Percentiles rank a stretch among this genome's conserved stretches.
phyloP scores from a whole-genome alignment of 2,888 invertebrate species.

The Scelioninae gen. 1 region DNA sequence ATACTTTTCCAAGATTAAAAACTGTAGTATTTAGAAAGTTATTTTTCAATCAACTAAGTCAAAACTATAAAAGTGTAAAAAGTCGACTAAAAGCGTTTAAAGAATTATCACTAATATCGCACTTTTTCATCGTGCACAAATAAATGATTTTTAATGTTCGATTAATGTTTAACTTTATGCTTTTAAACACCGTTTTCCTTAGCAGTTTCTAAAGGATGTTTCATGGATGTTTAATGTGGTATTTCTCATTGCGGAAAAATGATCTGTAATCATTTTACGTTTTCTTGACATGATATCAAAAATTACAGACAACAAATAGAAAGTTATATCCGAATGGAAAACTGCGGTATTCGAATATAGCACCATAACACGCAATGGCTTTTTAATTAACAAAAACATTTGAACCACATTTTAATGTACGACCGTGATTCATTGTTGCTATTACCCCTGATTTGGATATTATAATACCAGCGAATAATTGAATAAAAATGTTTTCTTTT shows the following conservation, averaged over 20 bases:
- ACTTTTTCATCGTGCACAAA: conserved; percentile 1
- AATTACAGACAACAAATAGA: conserved; percentile 46
- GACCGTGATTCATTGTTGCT: no score
- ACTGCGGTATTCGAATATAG: conserved; percentile 20
- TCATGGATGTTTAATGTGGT: conserved; percentile 27
- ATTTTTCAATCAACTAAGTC: neutral
- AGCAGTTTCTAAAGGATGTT: conserved; percentile 31
- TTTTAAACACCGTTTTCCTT: conserved; percentile 13
- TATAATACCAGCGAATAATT: no score
- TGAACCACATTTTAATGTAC: no score
- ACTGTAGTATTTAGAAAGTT: conserved; percentile 2
- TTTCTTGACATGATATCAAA: conserved; percentile 51
- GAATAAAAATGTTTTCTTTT: no score
- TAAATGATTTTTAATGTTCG: conserved; percentile 21
- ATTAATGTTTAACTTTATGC: conserved; percentile 21
- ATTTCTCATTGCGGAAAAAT: conserved; percentile 48
- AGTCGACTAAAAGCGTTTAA: neutral
- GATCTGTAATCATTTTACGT: conserved; percentile 44
- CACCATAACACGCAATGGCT: conserved; percentile 21
- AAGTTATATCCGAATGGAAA: conserved; percentile 45
- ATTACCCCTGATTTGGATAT: no score
- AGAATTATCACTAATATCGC: neutral
- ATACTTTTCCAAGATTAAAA: no score
- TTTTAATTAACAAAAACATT: neutral
- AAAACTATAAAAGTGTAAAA: neutral